Evolutionary conservation across 2,113 vertebrate genomes (phyloP), one percentile per base, ranked within the genome.

Genomic region (Pseudorhombus dupliciocellatus): DNA sequence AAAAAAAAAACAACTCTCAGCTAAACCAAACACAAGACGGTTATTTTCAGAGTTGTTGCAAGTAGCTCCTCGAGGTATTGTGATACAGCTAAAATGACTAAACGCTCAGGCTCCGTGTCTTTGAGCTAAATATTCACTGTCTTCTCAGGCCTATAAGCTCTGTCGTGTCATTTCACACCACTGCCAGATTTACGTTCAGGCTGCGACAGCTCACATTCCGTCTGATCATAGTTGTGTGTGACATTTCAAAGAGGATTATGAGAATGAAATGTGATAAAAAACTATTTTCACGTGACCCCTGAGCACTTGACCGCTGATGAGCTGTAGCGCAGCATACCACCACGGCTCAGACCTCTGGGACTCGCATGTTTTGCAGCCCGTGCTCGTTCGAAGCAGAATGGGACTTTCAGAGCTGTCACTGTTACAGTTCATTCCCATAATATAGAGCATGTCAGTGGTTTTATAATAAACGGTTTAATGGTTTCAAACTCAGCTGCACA

Each of bases 221-320:
- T 83, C 86, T 84, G 87, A 89, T 89, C 89, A 87, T 84, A 87
- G 85, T 89, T 86, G 77, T 86, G 87, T 89, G 84, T 92, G 88
- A 91, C 82, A 77, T 90, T 88, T 91, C 83, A 90, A 90, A 90
- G 85, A 86, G 87, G 87, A 90, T 92, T 89, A 92, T 75, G 80
- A 25, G 75, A 89, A 88, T 88, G 87, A 87, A 88, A 91, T 91
- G 84, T 89, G 88, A 91, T 90, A 57, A 80, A 59, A 89, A 89
- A 85, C 73, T 88, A 85, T 91, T 90, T 90, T 83, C 89, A 91
- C 75, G 89, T 91, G 89, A 88, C 85, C 88, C 50, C 70, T 57
- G 79, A 87, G 79, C 81, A 87, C 86, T 88, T 92, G 87, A 91
- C 91, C 88, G 68, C 62, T 63, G 70, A 63, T 61, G 60, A 75